phyloP scores from a whole-genome alignment of 1,140 invertebrate genomes.

The Drosophila albomicans region DNA sequence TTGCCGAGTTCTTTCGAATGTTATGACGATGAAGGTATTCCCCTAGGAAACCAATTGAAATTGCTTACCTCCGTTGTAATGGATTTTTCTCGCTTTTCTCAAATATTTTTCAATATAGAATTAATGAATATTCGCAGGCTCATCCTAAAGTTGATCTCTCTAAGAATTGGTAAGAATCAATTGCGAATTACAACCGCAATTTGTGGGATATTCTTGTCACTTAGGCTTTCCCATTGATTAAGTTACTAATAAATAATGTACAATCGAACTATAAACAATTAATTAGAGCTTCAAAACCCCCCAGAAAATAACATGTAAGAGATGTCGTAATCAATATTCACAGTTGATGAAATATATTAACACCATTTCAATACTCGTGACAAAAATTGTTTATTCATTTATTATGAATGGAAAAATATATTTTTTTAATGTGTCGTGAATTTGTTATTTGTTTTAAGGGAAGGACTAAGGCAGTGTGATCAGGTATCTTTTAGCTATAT shows the following conservation, averaged over 20 bases:
- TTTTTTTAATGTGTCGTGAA: too few relatives aligned
- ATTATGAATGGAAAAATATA: too few relatives aligned
- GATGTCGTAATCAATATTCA: constrained; percentile 14
- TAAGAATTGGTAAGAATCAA: not conserved
- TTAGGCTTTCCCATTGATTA: too few relatives aligned
- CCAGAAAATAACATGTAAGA: not conserved
- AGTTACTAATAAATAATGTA: not conserved
- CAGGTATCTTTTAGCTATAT: not conserved
- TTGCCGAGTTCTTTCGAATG: not conserved
- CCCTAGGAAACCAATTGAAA: not conserved
- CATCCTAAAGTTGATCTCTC: not conserved
- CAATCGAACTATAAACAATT: not conserved
- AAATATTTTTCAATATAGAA: not conserved
- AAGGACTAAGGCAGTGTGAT: too few relatives aligned
- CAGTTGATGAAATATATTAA: constrained; percentile 2
- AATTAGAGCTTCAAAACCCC: constrained; percentile 2
- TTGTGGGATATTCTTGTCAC: not conserved
- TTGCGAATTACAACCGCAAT: not conserved
- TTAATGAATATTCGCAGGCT: not conserved
- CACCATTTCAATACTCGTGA: not conserved
- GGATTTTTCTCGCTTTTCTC: not conserved
- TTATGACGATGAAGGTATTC: not conserved
- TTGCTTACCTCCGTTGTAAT: not conserved
- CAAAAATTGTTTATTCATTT: too few relatives aligned
- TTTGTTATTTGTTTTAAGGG: too few relatives aligned